phyloP scores from a whole-genome alignment of 2,797 vertebrate genomes.

The Onychomys leucogaster region DNA sequence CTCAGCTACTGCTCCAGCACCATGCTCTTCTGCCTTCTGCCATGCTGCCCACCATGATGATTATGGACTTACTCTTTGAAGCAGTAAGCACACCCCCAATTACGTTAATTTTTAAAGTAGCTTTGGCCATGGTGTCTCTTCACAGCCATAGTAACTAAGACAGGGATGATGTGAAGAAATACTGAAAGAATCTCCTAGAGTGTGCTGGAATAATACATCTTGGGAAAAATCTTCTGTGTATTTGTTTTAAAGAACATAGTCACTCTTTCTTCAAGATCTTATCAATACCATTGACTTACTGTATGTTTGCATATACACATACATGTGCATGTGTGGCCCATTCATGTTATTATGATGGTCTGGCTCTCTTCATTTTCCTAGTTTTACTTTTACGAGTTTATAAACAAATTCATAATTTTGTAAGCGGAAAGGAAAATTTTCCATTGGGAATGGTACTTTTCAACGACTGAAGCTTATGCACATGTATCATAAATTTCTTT shows the following conservation, averaged over 20 bases:
- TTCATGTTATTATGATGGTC: neutral
- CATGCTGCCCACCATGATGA: neutral
- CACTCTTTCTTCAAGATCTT: neutral
- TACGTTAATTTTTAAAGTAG: neutral
- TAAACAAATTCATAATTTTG: neutral
- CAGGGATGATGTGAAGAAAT: neutral
- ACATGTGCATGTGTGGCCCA: neutral
- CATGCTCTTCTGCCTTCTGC: neutral
- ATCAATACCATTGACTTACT: neutral
- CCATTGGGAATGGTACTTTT: neutral
- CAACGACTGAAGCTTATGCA: neutral
- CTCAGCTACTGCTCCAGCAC: no score
- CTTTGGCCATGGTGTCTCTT: neutral
- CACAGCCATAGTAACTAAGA: neutral
- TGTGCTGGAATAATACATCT: neutral
- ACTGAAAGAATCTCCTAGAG: neutral
- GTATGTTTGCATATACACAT: neutral
- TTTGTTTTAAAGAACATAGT: neutral
- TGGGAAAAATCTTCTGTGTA: neutral
- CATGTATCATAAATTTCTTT: conserved; percentile 31
- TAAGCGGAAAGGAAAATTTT: conserved; percentile 45
- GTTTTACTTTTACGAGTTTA: neutral
- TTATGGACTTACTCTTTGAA: neutral
- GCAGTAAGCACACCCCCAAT: no score
- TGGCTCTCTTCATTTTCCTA: neutral